Conservation (phyloP, 2,888 invertebrate genomes). For the Eurytoma californica region DNA sequence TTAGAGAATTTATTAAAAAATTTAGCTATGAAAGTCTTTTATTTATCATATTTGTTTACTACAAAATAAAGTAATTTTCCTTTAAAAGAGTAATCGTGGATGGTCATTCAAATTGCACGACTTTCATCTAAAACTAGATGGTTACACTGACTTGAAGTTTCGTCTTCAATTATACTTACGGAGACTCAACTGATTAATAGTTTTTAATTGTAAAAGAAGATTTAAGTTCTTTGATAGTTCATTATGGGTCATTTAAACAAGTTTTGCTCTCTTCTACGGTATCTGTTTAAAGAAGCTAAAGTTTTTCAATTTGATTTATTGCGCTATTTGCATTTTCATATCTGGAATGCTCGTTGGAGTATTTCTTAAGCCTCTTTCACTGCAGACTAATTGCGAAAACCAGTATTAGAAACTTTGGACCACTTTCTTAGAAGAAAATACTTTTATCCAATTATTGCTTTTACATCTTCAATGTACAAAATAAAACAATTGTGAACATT, state of each 20-base stretch:
- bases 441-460: no score
- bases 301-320: conserved; percentile 36
- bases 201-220: conserved; percentile 33
- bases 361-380: neutral
- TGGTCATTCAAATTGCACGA: no score
- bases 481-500: no score
- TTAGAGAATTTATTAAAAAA: no score
- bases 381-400: neutral
- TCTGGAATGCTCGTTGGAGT: conserved; percentile 13
- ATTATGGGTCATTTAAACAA: conserved; percentile 33
- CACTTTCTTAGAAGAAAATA: no score
- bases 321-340: conserved; percentile 31
- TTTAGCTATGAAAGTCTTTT: no score
- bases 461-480: no score
- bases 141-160: conserved; percentile 16
- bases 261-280: conserved; percentile 19
- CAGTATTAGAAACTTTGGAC: no score
- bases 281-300: conserved; percentile 1
- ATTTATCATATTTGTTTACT: no score
- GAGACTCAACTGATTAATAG: conserved; percentile 6
- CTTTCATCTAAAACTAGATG: no score
- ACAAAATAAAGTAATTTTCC: no score
- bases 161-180: conserved; percentile 24
- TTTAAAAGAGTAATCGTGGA: no score
- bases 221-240: conserved; percentile 31